Conservation (phyloP, 2,797 vertebrate genomes). For the Benthosema pterotum region DNA sequence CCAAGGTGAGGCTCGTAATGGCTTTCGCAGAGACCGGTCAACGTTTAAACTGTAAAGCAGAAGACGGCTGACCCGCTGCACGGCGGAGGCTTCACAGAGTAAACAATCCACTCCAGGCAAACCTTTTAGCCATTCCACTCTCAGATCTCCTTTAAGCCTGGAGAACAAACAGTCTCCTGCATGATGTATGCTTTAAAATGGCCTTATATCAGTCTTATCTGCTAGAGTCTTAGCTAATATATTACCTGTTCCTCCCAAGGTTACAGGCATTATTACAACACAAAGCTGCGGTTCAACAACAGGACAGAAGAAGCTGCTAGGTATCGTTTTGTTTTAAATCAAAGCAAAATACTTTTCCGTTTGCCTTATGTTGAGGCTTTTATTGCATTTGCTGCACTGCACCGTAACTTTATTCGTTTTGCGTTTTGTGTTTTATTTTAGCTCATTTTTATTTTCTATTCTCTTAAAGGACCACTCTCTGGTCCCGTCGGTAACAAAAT, state of each 20-base stretch:
- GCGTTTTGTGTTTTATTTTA: too few relatives aligned
- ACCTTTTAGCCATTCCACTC: slow-evolving; percentile 5
- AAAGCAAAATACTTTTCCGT: too few relatives aligned
- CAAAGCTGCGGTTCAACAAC: neutral
- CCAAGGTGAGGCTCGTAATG: slow-evolving; percentile 57
- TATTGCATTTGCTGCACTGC: too few relatives aligned
- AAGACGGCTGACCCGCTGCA: slow-evolving; percentile 25
- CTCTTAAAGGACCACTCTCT: too few relatives aligned
- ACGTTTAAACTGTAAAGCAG: slow-evolving; percentile 60
- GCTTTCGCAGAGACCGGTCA: slow-evolving; percentile 54
- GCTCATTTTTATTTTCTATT: too few relatives aligned
- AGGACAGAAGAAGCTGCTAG: too few relatives aligned
- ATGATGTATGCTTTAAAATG: slow-evolving; percentile 7
- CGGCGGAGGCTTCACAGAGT: slow-evolving; percentile 19
- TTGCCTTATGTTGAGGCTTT: too few relatives aligned
- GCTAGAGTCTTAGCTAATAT: neutral
- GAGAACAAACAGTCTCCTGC: slow-evolving; percentile 31
- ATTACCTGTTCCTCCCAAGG: neutral
- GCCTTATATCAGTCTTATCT: neutral
- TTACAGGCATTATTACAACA: neutral
- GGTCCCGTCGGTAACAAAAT: too few relatives aligned
- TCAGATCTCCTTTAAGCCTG: slow-evolving; percentile 17
- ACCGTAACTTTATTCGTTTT: too few relatives aligned
- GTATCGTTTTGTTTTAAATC: too few relatives aligned
- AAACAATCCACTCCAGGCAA: slow-evolving; percentile 23